Percentiles rank a stretch among this genome's conserved stretches.
Evolutionary conservation across 2,113 vertebrate species (phyloP).

Genomic region (Poeciliopsis turrubarensis): DNA sequence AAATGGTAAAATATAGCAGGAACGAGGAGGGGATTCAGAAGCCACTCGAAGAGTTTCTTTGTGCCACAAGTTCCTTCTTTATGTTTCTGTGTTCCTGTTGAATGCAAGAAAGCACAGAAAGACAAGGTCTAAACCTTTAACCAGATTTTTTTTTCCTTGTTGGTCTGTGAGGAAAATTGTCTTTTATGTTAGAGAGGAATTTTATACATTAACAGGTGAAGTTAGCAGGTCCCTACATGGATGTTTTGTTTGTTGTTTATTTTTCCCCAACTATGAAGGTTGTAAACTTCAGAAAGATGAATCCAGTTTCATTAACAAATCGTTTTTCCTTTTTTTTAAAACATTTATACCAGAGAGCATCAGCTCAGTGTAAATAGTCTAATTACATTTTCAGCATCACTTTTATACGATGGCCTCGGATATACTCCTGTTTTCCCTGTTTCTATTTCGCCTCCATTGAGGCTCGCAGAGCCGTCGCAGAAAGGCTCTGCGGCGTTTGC

Average conservation of each 20-base stretch:
- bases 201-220: background rate
- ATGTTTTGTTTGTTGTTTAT: no score
- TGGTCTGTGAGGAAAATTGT: background rate
- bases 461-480: conserved; percentile 12
- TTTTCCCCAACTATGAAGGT: no score
- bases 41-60: conserved; percentile 1
- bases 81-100: conserved; percentile 1
- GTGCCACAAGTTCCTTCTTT: background rate
- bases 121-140: background rate
- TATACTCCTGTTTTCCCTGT: background rate
- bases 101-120: background rate
- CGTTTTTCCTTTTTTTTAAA: background rate
- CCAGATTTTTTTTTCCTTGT: background rate
- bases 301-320: background rate
- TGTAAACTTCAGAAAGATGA: background rate
- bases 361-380: background rate
- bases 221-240: background rate
- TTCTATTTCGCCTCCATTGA: conserved; percentile 11
- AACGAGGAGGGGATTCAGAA: conserved; percentile 5
- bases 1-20: conserved; percentile 34
- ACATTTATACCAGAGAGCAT: background rate
- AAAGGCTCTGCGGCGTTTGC: background rate
- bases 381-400: background rate
- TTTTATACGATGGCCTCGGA: background rate
- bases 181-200: background rate